Percentiles rank a stretch among this genome's conserved stretches.
Conservation (phyloP, 1,140 invertebrate genomes). For the Drosophila gunungcola region DNA sequence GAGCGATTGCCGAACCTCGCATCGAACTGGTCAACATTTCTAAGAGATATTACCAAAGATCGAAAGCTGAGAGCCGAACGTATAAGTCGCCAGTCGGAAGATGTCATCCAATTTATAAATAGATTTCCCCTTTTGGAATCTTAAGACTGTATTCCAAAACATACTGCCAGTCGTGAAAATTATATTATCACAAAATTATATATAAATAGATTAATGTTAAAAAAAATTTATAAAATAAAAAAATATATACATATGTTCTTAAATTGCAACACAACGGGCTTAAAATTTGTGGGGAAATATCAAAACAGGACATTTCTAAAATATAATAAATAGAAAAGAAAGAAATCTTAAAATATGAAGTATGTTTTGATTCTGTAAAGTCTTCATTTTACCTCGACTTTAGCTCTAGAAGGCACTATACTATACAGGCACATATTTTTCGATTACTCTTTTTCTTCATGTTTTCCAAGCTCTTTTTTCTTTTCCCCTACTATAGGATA, state of each 20-base stretch:
- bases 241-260: not conserved
- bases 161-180: not conserved
- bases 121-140: slow-evolving; percentile 7
- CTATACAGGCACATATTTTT: no score
- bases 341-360: no score
- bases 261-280: not conserved
- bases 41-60: slow-evolving; percentile 7
- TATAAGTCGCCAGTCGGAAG: slow-evolving; percentile 6
- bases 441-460: not conserved
- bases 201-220: not conserved
- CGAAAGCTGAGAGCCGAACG: slow-evolving; percentile 1
- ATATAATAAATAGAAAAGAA: no score
- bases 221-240: slow-evolving; percentile 6
- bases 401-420: no score
- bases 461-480: not conserved
- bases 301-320: no score
- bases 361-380: no score
- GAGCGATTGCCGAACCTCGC: slow-evolving; percentile 3
- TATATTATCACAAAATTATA: not conserved
- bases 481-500: not conserved
- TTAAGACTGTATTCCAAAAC: not conserved
- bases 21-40: slow-evolving; percentile 6
- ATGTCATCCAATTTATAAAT: slow-evolving; percentile 5
- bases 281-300: no score
- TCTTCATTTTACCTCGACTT: no score